phyloP scores from a whole-genome alignment of 2,888 invertebrate genomes.

The Troides aeacus region DNA sequence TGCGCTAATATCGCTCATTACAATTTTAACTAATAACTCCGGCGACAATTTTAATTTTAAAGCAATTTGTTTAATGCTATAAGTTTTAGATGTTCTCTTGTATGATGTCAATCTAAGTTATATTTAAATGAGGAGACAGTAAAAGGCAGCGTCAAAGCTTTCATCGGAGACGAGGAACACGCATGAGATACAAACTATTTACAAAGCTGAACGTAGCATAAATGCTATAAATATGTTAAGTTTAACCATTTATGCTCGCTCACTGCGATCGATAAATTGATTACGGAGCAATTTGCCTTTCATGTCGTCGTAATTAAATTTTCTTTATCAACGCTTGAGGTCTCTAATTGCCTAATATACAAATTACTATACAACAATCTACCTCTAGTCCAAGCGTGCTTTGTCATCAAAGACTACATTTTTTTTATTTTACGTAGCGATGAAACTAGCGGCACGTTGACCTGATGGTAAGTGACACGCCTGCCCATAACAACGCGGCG shows the following conservation, averaged over 20 bases:
- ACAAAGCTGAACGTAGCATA: constrained; percentile 29
- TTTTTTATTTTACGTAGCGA: no score
- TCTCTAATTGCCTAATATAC: neutral
- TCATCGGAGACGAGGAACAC: constrained; percentile 1
- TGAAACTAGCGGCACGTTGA: no score
- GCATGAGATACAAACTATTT: constrained; percentile 14
- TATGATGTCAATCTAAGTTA: constrained; percentile 9
- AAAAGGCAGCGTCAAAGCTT: neutral
- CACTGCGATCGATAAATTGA: constrained; percentile 36
- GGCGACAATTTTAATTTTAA: neutral
- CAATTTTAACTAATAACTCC: no score
- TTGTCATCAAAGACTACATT: no score
- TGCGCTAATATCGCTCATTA: no score
- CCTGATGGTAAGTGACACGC: no score
- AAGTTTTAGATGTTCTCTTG: neutral
- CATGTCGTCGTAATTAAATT: constrained; percentile 4
- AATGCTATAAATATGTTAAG: constrained; percentile 32
- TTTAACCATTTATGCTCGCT: constrained; percentile 5
- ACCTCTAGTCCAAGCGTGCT: no score
- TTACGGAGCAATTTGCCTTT: constrained; percentile 34
- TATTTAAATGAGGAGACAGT: constrained; percentile 18
- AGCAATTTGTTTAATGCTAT: neutral
- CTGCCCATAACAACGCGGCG: no score
- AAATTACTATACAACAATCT: neutral
- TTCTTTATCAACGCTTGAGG: neutral